Evolutionary conservation across 2,797 vertebrate genomes (phyloP), one percentile per base, ranked within the genome.

Genomic region (Scolopax bukidnonensis): DNA sequence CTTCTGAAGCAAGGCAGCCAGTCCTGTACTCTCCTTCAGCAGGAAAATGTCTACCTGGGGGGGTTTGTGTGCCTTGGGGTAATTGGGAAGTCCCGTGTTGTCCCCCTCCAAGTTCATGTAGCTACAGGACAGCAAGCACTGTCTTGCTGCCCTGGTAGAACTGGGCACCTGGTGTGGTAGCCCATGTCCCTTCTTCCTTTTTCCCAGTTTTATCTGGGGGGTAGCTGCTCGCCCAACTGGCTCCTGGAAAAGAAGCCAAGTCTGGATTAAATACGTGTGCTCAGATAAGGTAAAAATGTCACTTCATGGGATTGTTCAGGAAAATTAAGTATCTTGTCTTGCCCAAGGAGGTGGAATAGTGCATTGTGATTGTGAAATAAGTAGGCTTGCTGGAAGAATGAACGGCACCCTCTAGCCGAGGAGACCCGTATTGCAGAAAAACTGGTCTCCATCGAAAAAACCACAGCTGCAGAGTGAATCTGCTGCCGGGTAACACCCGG

Each of bases 331-430:
- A 18, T n/a, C 16, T 80, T 50, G 14, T 16, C 18, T 77, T 14
- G 5, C 4, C 25, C 48, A 10, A 28, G 20, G 7, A 53, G 30
- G 36, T 17, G 14, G 78, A 51, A 12, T 33, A 33, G n/a, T 48
- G 69, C 8, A 3, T 32, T 51, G 10, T 5, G 48, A 16, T 3
- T 27, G 48, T 65, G 56, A 51, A 16, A 5, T 8, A n/a, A 20
- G 33, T 27, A 13, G 28, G 33, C 4, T 88, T 45, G 17, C 3
- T 25, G 28, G 56, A 85, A 77, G 84, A 51, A 48, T 56, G 36
- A 48, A 64, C 1, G 64, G 41, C 63, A 9, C 88, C 92, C 96
- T 96, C 96, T 94, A 92, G 93, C 65, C 0, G 89, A 69, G n/a
- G 12, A 87, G 43, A 61, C 33, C 10, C 84, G 88, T 86, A 95